Base-by-base conservation (phyloP, 2,797 vertebrate species). In the Takifugu rubripes region DNA sequence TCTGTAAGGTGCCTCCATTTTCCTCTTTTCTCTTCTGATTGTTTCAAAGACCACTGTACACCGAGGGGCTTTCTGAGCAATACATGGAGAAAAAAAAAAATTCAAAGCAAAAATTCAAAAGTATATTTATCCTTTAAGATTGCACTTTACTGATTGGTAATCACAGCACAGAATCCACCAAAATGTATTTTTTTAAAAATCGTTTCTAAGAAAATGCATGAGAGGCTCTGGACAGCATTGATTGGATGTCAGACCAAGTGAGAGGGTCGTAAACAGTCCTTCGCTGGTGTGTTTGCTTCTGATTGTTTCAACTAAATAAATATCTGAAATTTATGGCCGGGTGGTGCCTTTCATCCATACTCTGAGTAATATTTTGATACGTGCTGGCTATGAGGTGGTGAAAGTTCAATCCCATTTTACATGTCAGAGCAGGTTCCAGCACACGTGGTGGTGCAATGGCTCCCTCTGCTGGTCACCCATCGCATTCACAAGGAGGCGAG, bases 141-240 rank as follows among this genome's bases (percentile, higher is more conserved):
- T 91, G 87, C 89, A 92, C 88, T 89, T 90, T 84, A 90, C 89
- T 89, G 90, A 90, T 92, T 90, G 86, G 88, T 87, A 86, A 90
- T 91, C 88, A 90, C 89, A 90, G 87, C 88, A 90, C 84, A 78
- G 82, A 90, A 89, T 82, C 83, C 81, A 89, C 85, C 81, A 83
- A 81, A 77, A 54, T 46, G 16, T 3, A 46, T 46, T 17, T n/a
- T n/a, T n/a, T n/a, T 44, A 45, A 45, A 17, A 45, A 45, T n/a
- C 3, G 33, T 33, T 33, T 70, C 65, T 43, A 68, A 75, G 56
- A 66, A 78, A 81, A 84, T 63, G 61, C 59, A 78, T 84, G 76
- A 79, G 74, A 84, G 82, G 81, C 77, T 88, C 74, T 74, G 78
- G 77, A 70, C 64, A 70, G 70, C 64, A 74, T 67, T 65, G 69